Evolutionary conservation across 2,113 vertebrate genomes (phyloP).

Genomic region (Sceloporus undulatus): DNA sequence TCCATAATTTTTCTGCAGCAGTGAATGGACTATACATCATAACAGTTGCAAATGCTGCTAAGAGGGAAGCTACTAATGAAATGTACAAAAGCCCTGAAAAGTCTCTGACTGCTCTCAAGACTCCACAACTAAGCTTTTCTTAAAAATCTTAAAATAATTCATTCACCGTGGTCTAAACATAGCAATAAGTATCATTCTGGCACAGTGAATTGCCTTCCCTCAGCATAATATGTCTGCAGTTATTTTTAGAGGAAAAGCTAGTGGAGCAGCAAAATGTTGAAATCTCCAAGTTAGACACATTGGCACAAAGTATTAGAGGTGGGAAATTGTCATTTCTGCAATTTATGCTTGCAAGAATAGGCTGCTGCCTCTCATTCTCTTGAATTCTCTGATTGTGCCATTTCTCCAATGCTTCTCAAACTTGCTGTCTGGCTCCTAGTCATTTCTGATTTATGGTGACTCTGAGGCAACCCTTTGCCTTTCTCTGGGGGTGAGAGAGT

Average conservation of each 20-base stretch:
- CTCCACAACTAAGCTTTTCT: neutral
- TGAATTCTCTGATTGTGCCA: neutral
- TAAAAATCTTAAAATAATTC: neutral
- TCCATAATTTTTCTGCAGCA: neutral
- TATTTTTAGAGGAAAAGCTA: constrained; percentile 12
- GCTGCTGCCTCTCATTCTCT: neutral
- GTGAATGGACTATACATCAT: neutral
- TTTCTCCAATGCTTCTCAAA: neutral
- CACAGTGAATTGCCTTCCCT: neutral
- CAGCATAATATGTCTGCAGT: neutral
- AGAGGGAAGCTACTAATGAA: neutral
- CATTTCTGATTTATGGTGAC: too few species aligned
- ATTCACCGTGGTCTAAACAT: neutral
- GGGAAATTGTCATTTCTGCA: neutral
- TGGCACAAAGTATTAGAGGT: neutral
- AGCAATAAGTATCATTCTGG: neutral
- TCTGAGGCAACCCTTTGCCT: too few species aligned
- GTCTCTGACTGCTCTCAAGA: neutral
- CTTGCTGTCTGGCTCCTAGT: too few species aligned
- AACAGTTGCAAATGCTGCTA: neutral
- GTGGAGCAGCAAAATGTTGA: neutral
- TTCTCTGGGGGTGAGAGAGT: too few species aligned
- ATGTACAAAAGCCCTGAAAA: neutral
- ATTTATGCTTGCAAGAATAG: too few species aligned
- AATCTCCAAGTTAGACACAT: neutral